Conservation (phyloP, 2,113 vertebrate species). For the Mus musculus region GRCm39 chr1:77461501-77462000, state of each 20-base stretch:
- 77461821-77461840: not conserved
- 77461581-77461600: conserved; percentile 85
- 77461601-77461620: conserved; percentile 83
- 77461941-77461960: not conserved
- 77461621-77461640: conserved; percentile 82
- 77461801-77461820: not conserved
- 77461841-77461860: not conserved
- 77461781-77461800: not conserved
- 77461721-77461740: conserved; percentile 66
- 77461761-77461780: conserved; percentile 19
- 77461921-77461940: not conserved
- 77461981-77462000: not conserved
- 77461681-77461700: conserved; percentile 52
- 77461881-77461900: not conserved
- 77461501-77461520: conserved; percentile 75
- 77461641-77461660: conserved; percentile 74
- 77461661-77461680: conserved; percentile 72
- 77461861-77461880: not conserved
- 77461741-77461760: conserved; percentile 58
- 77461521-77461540: conserved; percentile 77
- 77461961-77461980: not conserved
- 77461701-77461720: conserved; percentile 59
- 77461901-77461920: not conserved
- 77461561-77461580: conserved; percentile 84
- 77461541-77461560: conserved; percentile 79